Conservation (phyloP, 2,888 invertebrate genomes). For the Anoplius nigerrimus region DNA sequence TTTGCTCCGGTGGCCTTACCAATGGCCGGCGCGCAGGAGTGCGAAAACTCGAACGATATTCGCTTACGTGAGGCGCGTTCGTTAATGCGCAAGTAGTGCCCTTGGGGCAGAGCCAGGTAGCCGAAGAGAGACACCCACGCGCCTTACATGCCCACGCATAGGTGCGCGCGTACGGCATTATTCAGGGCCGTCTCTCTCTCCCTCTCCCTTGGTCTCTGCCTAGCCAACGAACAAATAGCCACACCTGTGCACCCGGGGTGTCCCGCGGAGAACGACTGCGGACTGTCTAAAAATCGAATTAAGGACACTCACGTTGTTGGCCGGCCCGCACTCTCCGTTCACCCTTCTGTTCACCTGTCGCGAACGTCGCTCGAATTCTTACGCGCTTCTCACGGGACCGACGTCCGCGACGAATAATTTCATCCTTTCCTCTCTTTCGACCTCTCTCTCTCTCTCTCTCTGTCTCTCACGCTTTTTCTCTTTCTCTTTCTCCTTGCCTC, state of each 20-base stretch:
- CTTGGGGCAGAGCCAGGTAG: constrained; percentile 63
- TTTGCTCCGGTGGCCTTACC: constrained; percentile 12
- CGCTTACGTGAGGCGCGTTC: constrained; percentile 31
- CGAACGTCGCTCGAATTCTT: too few relatives aligned
- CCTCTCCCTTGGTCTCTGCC: constrained; percentile 20
- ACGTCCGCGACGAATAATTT: not conserved
- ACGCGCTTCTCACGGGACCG: too few relatives aligned
- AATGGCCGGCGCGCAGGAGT: constrained; percentile 6
- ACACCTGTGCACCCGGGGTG: constrained; percentile 36
- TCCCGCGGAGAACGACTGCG: not conserved
- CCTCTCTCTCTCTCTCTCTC: too few relatives aligned
- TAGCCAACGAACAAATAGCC: constrained; percentile 43
- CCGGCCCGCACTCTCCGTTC: too few relatives aligned
- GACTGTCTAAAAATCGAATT: too few relatives aligned
- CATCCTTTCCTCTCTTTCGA: constrained; percentile 10
- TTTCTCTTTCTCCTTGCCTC: constrained; percentile 2
- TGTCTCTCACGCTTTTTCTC: constrained; percentile 22
- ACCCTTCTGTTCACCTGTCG: too few relatives aligned
- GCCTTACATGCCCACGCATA: constrained; percentile 47
- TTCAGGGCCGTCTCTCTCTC: constrained; percentile 45
- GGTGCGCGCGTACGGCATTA: constrained; percentile 41
- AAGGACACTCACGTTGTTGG: too few relatives aligned
- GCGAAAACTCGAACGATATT: constrained; percentile 42
- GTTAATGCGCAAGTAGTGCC: constrained; percentile 50
- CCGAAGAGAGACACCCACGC: constrained; percentile 57